Conservation (phyloP, 2,797 vertebrate species). For the Columba guinea region DNA sequence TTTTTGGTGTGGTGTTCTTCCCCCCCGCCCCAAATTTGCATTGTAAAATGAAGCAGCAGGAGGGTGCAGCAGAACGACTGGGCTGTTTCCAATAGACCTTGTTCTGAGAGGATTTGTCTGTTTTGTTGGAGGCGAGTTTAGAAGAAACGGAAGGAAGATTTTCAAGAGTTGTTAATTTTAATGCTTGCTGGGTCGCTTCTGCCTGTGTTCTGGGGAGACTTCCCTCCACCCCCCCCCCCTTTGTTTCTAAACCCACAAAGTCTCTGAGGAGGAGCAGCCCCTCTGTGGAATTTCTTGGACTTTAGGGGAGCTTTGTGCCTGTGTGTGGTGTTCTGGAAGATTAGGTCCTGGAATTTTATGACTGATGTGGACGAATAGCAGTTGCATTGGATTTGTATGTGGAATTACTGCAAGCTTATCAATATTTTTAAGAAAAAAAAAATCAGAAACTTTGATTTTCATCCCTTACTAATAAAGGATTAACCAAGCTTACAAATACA, state of each 20-base stretch:
- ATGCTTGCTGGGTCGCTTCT: background rate
- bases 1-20: too few species aligned
- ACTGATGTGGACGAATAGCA: background rate
- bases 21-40: background rate
- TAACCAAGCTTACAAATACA: background rate
- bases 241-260: background rate
- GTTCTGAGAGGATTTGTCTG: background rate
- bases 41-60: background rate
- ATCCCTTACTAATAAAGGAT: background rate
- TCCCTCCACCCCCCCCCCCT: too few species aligned
- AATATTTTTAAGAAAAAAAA: background rate
- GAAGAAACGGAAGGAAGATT: background rate
- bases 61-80: background rate
- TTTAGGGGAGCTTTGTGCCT: background rate
- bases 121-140: background rate
- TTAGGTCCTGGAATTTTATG: background rate
- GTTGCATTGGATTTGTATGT: background rate
- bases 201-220: background rate
- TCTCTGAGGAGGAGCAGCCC: background rate
- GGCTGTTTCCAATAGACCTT: background rate
- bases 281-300: background rate
- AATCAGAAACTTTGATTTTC: background rate
- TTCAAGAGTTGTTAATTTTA: background rate
- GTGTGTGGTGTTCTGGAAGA: background rate
- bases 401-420: background rate